These are phyloP conservation scores for Standfussiana lucernea DNA, from an alignment of 2,888 invertebrate species.

Conservation along the genomic window DNA sequence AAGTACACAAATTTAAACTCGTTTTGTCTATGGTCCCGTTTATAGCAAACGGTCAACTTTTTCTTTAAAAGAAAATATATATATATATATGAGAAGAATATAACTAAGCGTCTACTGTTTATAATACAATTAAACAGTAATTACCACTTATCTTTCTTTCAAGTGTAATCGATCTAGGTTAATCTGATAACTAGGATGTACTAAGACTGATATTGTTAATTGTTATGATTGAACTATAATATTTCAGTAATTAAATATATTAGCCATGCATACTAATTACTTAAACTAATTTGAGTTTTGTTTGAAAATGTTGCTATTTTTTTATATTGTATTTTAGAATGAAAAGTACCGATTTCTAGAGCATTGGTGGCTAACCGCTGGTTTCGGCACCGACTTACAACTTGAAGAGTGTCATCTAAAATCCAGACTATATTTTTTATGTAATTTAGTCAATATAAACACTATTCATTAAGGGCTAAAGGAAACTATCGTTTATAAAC, in stretches of 20 bases:
- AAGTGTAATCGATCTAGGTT: constrained; percentile 41
- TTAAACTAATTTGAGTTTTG: neutral
- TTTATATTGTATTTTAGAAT: neutral
- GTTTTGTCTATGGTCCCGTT: too few species aligned
- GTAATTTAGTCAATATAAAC: too few species aligned
- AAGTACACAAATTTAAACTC: too few species aligned
- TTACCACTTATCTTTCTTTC: constrained; percentile 17
- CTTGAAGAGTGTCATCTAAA: too few species aligned
- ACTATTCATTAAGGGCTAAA: too few species aligned
- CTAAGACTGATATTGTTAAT: neutral
- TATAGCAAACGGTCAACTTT: too few species aligned
- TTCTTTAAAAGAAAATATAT: too few species aligned
- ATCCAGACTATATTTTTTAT: too few species aligned
- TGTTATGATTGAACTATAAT: neutral
- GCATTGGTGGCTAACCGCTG: neutral
- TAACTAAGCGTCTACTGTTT: neutral
- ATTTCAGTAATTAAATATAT: neutral
- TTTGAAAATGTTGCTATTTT: neutral
- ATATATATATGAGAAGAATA: too few species aligned
- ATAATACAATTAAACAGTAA: constrained; percentile 3
- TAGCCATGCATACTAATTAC: neutral
- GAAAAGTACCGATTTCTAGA: neutral
- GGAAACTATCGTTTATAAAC: too few species aligned
- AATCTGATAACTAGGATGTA: constrained; percentile 37
- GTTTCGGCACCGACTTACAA: neutral